Conservation (phyloP, 1,140 invertebrate genomes). For the Copidosoma floridanum region DNA sequence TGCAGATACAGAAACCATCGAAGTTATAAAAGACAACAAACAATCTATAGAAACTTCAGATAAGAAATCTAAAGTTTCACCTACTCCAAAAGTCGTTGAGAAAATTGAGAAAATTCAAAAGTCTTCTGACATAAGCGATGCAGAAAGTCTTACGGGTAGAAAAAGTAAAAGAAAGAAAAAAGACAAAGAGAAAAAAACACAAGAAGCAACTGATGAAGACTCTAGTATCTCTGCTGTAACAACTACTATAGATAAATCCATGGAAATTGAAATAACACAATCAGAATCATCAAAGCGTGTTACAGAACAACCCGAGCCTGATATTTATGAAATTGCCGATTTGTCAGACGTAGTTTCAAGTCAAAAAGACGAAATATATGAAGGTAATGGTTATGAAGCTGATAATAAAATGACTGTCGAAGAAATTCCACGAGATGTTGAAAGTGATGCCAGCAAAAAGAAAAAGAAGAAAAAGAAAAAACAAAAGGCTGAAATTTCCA, state of each 20-base stretch:
- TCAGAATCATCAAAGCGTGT: constrained; percentile 49
- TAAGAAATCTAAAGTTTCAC: constrained; percentile 19
- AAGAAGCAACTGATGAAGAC: constrained; percentile 39
- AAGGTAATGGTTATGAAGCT: constrained; percentile 59
- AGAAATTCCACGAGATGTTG: constrained; percentile 47
- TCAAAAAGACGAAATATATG: constrained; percentile 45
- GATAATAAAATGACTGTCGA: constrained; percentile 63
- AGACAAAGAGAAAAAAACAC: constrained; percentile 44
- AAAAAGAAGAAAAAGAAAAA: constrained; percentile 60
- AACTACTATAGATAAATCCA: constrained; percentile 63
- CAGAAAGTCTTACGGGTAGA: constrained; percentile 42
- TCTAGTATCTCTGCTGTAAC: constrained; percentile 46
- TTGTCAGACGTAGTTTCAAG: constrained; percentile 50
- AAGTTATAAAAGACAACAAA: constrained; percentile 37
- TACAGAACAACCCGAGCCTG: constrained; percentile 58
- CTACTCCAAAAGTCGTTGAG: too few relatives aligned
- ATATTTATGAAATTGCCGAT: constrained; percentile 53
- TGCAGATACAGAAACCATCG: constrained; percentile 34
- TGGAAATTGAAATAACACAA: constrained; percentile 58
- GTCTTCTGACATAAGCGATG: constrained; percentile 49
- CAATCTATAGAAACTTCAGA: constrained; percentile 34
- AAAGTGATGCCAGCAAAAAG: constrained; percentile 45
- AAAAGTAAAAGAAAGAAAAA: constrained; percentile 58
- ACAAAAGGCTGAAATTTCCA: constrained; percentile 54
- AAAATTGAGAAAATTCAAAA: constrained; percentile 32